phyloP scores from a whole-genome alignment of 2,888 invertebrate species.

The Andrena bucephala region DNA sequence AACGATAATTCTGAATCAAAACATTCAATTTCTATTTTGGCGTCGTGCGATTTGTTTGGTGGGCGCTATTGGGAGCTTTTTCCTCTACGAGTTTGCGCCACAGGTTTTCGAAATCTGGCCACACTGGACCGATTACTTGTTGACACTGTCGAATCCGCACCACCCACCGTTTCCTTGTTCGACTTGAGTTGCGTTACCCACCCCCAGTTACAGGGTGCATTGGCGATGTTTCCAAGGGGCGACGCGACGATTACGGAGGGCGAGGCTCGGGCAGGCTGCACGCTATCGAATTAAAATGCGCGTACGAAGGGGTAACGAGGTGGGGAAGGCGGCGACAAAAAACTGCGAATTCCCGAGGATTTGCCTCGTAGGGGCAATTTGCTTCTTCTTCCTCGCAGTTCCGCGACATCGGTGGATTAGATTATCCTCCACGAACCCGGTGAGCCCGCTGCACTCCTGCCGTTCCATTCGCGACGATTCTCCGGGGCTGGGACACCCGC shows the following conservation, averaged over 20 bases:
- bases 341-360: conserved; percentile 27
- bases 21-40: no score
- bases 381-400: conserved; percentile 28
- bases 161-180: conserved; percentile 30
- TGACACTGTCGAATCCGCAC: conserved; percentile 5
- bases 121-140: no score
- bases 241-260: background rate
- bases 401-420: conserved; percentile 22
- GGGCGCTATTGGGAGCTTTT: no score
- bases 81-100: no score
- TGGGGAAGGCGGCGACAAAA: conserved; percentile 15
- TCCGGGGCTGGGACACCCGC: background rate
- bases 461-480: conserved; percentile 2
- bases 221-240: background rate
- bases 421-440: conserved; percentile 16
- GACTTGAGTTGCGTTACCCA: conserved; percentile 13
- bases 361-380: conserved; percentile 18
- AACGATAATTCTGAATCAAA: no score
- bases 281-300: conserved; percentile 24
- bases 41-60: no score
- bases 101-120: no score
- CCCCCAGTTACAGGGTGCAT: background rate
- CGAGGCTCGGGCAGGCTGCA: conserved; percentile 2
- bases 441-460: background rate
- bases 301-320: conserved; percentile 35